Evolutionary conservation across 2,113 vertebrate species (phyloP).

Genomic region (Megaceryle torquata): DNA sequence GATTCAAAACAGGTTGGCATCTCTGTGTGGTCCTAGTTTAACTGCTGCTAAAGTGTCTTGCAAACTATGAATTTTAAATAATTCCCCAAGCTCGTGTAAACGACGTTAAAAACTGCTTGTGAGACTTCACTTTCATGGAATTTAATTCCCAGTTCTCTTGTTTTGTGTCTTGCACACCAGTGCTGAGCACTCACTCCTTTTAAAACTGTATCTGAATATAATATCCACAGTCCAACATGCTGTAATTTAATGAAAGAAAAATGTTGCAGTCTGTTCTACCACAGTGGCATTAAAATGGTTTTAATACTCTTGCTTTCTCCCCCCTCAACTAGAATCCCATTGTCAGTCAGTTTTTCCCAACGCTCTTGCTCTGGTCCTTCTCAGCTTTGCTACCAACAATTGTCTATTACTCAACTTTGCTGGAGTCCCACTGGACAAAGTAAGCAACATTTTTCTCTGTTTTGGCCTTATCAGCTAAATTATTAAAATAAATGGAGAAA

Average conservation of each 20-base stretch:
- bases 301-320: not conserved
- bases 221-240: not conserved
- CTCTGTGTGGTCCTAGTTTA: not conserved
- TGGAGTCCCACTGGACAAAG: constrained; percentile 95
- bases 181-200: not conserved
- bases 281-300: not conserved
- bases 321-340: constrained; percentile 79
- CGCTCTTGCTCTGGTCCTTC: constrained; percentile 91
- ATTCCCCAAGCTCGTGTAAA: not conserved
- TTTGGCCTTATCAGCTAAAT: not conserved
- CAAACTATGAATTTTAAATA: not conserved
- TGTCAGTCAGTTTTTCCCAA: constrained; percentile 97
- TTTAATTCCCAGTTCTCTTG: not conserved
- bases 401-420: constrained; percentile 92
- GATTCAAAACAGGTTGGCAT: not conserved
- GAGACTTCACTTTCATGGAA: not conserved
- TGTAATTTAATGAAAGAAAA: not conserved
- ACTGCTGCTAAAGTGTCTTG: not conserved
- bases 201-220: not conserved
- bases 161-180: not conserved
- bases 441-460: constrained; percentile 54
- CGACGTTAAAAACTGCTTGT: not conserved
- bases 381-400: constrained; percentile 88
- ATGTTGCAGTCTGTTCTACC: not conserved
- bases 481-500: not conserved